Conservation (phyloP, 1,140 invertebrate genomes). For the Zaprionus vittiger region DNA sequence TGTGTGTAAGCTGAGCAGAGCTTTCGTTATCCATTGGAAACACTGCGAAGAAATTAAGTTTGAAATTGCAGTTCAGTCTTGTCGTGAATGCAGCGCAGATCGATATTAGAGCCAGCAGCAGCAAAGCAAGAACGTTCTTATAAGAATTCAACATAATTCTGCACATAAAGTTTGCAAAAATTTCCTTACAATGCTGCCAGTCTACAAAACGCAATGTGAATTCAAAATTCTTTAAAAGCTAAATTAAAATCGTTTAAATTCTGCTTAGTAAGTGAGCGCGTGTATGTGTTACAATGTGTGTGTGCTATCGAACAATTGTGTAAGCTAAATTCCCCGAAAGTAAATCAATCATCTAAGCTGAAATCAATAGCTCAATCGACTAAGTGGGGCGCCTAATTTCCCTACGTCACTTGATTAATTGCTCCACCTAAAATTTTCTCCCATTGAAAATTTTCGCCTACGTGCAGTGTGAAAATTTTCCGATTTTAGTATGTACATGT, state of each 20-base stretch:
- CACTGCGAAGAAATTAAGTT: slow-evolving; percentile 76
- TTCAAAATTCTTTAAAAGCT: slow-evolving; percentile 16
- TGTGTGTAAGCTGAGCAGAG: slow-evolving; percentile 62
- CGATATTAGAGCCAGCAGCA: slow-evolving; percentile 75
- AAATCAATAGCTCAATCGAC: slow-evolving; percentile 64
- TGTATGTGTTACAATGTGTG: slow-evolving; percentile 25
- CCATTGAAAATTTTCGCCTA: slow-evolving; percentile 67
- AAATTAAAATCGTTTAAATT: slow-evolving; percentile 10
- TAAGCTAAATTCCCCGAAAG: slow-evolving; percentile 57
- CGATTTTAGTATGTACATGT: slow-evolving; percentile 84
- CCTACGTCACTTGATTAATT: slow-evolving; percentile 5
- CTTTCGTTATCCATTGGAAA: slow-evolving; percentile 82
- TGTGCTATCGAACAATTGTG: slow-evolving; percentile 47
- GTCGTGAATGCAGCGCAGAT: slow-evolving; percentile 84
- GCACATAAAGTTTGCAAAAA: slow-evolving; percentile 50
- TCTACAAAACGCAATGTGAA: slow-evolving; percentile 15
- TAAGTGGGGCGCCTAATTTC: slow-evolving; percentile 1
- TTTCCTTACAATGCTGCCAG: slow-evolving; percentile 12
- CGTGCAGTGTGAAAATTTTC: slow-evolving; percentile 74
- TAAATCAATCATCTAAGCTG: slow-evolving; percentile 22
- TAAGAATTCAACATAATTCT: slow-evolving; percentile 71
- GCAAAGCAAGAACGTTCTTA: slow-evolving; percentile 48
- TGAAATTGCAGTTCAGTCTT: slow-evolving; percentile 84
- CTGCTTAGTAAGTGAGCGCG: slow-evolving; percentile 11
- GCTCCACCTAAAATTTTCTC: slow-evolving; percentile 4